A percentile compares a stretch with the other conserved stretches of the same genome.
phyloP scores from a whole-genome alignment of 92 coral and sea anemone species.

The Diadumene lineata region DNA sequence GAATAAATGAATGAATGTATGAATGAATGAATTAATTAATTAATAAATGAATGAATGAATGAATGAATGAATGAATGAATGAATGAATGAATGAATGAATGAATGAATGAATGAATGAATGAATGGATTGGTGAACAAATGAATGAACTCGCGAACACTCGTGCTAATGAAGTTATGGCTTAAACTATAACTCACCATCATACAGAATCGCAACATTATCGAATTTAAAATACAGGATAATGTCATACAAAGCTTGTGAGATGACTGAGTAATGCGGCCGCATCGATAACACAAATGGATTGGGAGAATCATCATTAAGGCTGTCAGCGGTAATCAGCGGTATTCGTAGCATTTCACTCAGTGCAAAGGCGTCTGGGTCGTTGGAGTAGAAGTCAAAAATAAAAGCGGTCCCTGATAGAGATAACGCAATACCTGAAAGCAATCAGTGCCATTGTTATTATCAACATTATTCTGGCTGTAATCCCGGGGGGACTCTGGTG shows the following conservation, averaged over 20 bases:
- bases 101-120: too few relatives aligned
- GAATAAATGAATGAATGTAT: too few relatives aligned
- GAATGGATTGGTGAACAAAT: too few relatives aligned
- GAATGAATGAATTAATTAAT: too few relatives aligned
- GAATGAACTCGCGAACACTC: too few relatives aligned
- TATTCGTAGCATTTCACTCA: slow-evolving; percentile 52
- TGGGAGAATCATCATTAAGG: slow-evolving; percentile 24
- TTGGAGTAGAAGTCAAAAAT: slow-evolving; percentile 64
- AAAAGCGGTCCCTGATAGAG: slow-evolving; percentile 31
- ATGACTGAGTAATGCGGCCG: slow-evolving; percentile 61
- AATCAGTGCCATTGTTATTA: not conserved
- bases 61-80: too few relatives aligned
- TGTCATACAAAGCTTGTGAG: slow-evolving; percentile 60
- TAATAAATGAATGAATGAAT: too few relatives aligned
- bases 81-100: too few relatives aligned
- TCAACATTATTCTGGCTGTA: too few relatives aligned
- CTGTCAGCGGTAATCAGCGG: slow-evolving; percentile 63
- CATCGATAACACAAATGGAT: slow-evolving; percentile 45
- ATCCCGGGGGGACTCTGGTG: too few relatives aligned
- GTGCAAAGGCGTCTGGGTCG: slow-evolving; percentile 53
- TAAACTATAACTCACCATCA: slow-evolving; percentile 54
- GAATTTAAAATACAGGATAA: slow-evolving; percentile 52
- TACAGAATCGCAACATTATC: slow-evolving; percentile 64
- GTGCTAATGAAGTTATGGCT: too few relatives aligned
- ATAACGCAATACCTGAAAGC: slow-evolving; percentile 28